Percentiles rank a stretch among this genome's conserved stretches.
Evolutionary conservation across 2,113 vertebrate genomes (phyloP).

Genomic region (Bubo blakistoni): DNA sequence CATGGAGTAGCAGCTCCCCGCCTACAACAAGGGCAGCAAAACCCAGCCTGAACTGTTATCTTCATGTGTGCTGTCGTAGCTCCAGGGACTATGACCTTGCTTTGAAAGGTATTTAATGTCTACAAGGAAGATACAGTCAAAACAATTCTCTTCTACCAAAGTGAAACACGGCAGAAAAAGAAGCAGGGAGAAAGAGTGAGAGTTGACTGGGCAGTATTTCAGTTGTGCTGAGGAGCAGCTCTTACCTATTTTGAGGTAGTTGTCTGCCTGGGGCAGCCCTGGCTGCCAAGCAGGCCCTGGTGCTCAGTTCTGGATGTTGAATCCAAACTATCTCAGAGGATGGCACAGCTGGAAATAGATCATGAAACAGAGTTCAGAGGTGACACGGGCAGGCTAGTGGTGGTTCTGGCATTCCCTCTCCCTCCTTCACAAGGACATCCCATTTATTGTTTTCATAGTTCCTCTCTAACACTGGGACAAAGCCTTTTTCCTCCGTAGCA

Average conservation of each 20-base stretch:
- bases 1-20: not conserved
- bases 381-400: fast-evolving
- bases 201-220: not conserved
- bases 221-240: not conserved
- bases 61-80: not conserved
- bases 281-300: not conserved
- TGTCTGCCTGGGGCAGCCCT: not conserved
- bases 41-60: not conserved
- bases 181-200: not conserved
- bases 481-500: not conserved
- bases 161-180: constrained; percentile 4
- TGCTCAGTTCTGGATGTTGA: not conserved
- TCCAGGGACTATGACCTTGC: constrained; percentile 30
- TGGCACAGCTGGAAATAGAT: not conserved
- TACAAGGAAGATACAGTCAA: constrained; percentile 37
- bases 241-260: not conserved
- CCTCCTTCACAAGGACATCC: not conserved
- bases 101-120: constrained; percentile 46
- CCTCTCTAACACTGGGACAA: not conserved
- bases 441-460: not conserved
- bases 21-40: not conserved
- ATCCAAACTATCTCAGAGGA: not conserved
- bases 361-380: not conserved
- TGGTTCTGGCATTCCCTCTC: not conserved
- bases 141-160: constrained; percentile 22